Evolutionary conservation across 2,888 invertebrate species (phyloP).

Genomic region (Drosophila phalerata): DNA sequence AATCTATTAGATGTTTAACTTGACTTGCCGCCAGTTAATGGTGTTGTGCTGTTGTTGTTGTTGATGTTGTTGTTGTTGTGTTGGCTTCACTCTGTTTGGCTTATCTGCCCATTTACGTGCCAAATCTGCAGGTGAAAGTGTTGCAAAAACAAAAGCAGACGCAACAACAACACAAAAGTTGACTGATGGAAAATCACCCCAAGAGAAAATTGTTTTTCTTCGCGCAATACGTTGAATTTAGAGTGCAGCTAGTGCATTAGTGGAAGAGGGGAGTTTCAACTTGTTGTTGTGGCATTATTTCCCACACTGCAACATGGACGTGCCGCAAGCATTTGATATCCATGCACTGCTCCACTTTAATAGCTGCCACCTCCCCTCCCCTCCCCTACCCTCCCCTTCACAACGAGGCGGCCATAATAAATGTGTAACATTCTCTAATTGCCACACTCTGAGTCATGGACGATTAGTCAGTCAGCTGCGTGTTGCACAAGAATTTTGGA

Average conservation of each 20-base stretch:
- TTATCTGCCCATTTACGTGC: constrained; percentile 76
- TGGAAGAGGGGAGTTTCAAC: constrained; percentile 1
- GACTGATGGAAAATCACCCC: constrained; percentile 24
- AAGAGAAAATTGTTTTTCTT: constrained; percentile 69
- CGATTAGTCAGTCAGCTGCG: constrained; percentile 67
- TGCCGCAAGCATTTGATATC: constrained; percentile 44
- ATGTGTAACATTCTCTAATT: constrained; percentile 68
- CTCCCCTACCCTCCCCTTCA: not conserved
- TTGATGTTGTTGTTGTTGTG: constrained; percentile 27
- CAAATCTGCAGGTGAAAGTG: constrained; percentile 78
- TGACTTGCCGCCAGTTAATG: constrained; percentile 43
- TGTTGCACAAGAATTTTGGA: constrained; percentile 61
- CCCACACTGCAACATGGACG: constrained; percentile 51
- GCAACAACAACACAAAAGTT: constrained; percentile 18
- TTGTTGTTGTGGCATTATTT: constrained; percentile 27
- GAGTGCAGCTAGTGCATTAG: constrained; percentile 28
- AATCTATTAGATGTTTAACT: constrained; percentile 46
- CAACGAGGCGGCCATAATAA: constrained; percentile 39
- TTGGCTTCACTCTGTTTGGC: constrained; percentile 36
- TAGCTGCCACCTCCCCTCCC: constrained; percentile 22
- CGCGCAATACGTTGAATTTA: constrained; percentile 35
- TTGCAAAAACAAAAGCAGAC: constrained; percentile 61
- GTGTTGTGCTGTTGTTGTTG: constrained; percentile 28
- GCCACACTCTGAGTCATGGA: constrained; percentile 71
- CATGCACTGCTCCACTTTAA: constrained; percentile 47